Evolutionary conservation across 2,113 vertebrate genomes (phyloP).

Genomic region (Pelodiscus sinensis): DNA sequence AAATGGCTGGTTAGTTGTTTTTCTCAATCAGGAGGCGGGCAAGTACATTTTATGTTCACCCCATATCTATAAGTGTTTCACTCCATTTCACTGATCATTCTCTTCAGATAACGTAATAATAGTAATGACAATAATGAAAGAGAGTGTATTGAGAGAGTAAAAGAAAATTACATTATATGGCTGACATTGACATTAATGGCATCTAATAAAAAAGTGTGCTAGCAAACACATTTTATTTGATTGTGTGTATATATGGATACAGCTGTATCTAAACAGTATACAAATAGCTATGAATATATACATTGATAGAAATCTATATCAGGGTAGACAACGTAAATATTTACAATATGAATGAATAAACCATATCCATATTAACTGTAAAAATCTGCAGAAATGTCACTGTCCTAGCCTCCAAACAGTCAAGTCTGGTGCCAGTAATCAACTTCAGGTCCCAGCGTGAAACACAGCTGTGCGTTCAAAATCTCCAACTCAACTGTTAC

Average conservation of each 20-base stretch:
- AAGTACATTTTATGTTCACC: slow-evolving; percentile 1
- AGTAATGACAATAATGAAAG: not conserved
- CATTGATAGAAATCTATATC: not conserved
- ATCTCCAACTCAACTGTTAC: accelerated
- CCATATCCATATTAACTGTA: not conserved
- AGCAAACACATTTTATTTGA: not conserved
- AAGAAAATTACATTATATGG: not conserved
- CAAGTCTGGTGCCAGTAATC: accelerated
- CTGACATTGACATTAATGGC: not conserved
- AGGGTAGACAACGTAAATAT: not conserved
- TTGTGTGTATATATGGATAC: not conserved
- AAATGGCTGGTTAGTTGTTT: not conserved
- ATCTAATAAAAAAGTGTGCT: slow-evolving; percentile 2
- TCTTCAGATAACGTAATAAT: slow-evolving; percentile 15
- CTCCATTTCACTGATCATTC: slow-evolving; percentile 13
- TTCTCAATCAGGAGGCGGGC: not conserved
- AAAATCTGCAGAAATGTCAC: not conserved
- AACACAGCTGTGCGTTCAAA: not conserved
- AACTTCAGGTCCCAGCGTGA: not conserved
- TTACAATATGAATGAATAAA: not conserved
- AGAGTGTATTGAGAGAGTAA: slow-evolving; percentile 2
- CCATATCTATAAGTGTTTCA: not conserved
- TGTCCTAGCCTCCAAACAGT: not conserved
- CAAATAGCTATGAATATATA: not conserved
- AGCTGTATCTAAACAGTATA: not conserved